Conservation (phyloP, 2,797 vertebrate genomes). For the Sebastes paucispinis region DNA sequence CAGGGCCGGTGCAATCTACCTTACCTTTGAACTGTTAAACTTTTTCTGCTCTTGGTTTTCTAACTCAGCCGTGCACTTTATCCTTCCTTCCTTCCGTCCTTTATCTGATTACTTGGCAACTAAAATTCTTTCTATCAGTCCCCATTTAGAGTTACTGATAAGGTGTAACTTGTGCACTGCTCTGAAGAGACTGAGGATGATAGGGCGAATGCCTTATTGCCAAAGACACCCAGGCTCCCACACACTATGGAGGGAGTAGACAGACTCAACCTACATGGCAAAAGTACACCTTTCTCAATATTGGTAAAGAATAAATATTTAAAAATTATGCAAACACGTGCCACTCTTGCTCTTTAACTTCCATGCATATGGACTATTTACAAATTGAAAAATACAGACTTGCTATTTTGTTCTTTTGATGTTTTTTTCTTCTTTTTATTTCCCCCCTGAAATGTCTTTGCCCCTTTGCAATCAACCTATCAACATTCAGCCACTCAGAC, state of each 20-base stretch:
- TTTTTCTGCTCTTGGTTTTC: constrained; percentile 25
- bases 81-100: constrained; percentile 23
- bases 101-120: constrained; percentile 55
- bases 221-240: constrained; percentile 66
- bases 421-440: constrained; percentile 68
- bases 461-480: constrained; percentile 85
- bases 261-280: constrained; percentile 90
- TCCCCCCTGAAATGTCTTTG: constrained; percentile 85
- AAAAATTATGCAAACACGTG: constrained; percentile 99
- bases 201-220: constrained; percentile 65
- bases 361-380: constrained; percentile 99
- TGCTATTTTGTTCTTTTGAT: constrained; percentile 79
- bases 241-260: constrained; percentile 61
- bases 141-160: constrained; percentile 56
- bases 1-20: constrained; percentile 52
- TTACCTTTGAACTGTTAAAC: constrained; percentile 55
- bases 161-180: constrained; percentile 59
- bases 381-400: constrained; percentile 99
- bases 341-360: constrained; percentile 95
- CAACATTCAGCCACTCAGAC: constrained; percentile 84
- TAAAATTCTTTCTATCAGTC: constrained; percentile 48
- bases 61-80: constrained; percentile 47
- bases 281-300: constrained; percentile 91
- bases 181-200: constrained; percentile 55
- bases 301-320: constrained; percentile 99